Percentiles rank a stretch among this genome's conserved stretches.
These are phyloP conservation scores for Melanotaenia pygmaea DNA, from an alignment of 2,797 vertebrate genomes.

Conservation along the genomic window DNA sequence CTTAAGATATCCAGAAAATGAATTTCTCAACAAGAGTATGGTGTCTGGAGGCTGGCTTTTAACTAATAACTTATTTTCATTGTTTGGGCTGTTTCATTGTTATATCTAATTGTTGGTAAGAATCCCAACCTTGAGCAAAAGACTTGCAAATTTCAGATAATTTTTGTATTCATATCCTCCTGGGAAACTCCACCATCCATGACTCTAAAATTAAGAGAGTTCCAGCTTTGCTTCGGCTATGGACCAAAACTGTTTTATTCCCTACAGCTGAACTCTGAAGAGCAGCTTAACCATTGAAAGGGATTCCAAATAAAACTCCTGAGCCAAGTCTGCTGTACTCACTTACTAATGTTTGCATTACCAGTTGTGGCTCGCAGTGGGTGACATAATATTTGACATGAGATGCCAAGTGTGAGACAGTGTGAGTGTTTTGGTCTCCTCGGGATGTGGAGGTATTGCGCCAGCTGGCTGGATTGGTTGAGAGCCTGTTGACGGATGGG, in stretches of 20 bases:
- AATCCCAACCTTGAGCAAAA: slow-evolving; percentile 5
- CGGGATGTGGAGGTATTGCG: slow-evolving; percentile 83
- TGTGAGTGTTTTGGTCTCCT: slow-evolving; percentile 58
- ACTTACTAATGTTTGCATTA: slow-evolving; percentile 63
- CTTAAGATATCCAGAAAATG: background rate
- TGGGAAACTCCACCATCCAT: slow-evolving; percentile 12
- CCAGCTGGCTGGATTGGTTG: slow-evolving; percentile 87
- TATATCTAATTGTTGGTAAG: slow-evolving; percentile 7
- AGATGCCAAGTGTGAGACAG: slow-evolving; percentile 68
- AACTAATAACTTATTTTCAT: slow-evolving; percentile 2
- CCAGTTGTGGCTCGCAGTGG: slow-evolving; percentile 41
- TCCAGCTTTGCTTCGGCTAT: slow-evolving; percentile 18
- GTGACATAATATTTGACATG: slow-evolving; percentile 72
- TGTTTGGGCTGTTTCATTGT: slow-evolving; percentile 8
- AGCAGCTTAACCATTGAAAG: slow-evolving; percentile 36
- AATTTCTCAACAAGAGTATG: too few relatives aligned
- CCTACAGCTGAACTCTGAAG: slow-evolving; percentile 42
- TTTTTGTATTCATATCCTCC: slow-evolving; percentile 7
- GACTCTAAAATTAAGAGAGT: slow-evolving; percentile 15
- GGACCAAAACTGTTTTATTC: slow-evolving; percentile 38
- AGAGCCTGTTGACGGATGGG: slow-evolving; percentile 81
- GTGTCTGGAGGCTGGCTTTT: background rate
- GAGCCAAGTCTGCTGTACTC: slow-evolving; percentile 57
- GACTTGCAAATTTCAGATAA: slow-evolving; percentile 2
- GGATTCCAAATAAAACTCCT: slow-evolving; percentile 36